Evolutionary conservation across 1,140 invertebrate genomes (phyloP).

Genomic region (Drosophila erecta): DNA sequence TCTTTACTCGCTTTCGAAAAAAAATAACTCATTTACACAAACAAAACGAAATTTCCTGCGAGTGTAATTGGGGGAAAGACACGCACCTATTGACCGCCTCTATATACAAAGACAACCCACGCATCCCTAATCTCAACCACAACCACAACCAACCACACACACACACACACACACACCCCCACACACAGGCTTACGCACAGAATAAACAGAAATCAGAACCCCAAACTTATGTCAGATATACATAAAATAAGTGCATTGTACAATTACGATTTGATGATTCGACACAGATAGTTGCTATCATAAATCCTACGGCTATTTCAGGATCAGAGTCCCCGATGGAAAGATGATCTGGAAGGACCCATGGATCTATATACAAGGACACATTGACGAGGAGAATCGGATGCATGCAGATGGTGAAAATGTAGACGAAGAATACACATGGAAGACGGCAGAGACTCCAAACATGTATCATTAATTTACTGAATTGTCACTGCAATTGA

Average conservation of each 20-base stretch:
- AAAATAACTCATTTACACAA: conserved; percentile 29
- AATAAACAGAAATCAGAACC: conserved; percentile 2
- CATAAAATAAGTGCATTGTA: conserved; percentile 6
- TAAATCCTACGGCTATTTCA: conserved; percentile 9
- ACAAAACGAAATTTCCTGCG: conserved; percentile 25
- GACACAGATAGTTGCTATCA: conserved; percentile 36
- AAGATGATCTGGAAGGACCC: conserved; percentile 1
- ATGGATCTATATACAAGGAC: conserved; percentile 26
- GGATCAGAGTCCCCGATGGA: conserved; percentile 7
- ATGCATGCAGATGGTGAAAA: conserved; percentile 9
- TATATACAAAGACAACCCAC: conserved; percentile 34
- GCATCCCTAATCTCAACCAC: not conserved
- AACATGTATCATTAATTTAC: conserved; percentile 26
- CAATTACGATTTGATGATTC: conserved; percentile 16
- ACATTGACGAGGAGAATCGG: conserved; percentile 1
- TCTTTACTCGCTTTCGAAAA: conserved; percentile 7
- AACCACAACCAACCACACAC: not conserved
- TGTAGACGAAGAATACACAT: conserved; percentile 11
- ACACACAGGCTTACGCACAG: not conserved
- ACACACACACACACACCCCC: not conserved
- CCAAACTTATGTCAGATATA: not conserved
- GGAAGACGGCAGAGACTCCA: conserved; percentile 43
- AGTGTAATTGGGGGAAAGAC: conserved; percentile 6
- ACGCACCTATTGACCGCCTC: conserved; percentile 13
- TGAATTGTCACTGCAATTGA: conserved; percentile 49